Conservation (phyloP, 1,140 invertebrate genomes). For the Drosophila varians region DNA sequence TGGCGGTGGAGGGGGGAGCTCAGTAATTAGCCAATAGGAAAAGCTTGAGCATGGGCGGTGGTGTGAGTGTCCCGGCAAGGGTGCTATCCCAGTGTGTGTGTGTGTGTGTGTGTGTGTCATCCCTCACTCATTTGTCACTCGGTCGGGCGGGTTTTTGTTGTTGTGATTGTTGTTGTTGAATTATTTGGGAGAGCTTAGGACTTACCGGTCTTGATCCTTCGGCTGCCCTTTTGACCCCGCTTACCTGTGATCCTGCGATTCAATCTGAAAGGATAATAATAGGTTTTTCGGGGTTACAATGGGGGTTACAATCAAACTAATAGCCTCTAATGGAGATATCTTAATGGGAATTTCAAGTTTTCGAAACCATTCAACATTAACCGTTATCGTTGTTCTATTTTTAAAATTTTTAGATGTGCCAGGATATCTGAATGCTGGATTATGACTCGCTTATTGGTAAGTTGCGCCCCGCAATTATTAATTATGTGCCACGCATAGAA, state of each 20-base stretch:
- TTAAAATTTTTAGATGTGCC: no score
- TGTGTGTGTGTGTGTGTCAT: slow-evolving; percentile 18
- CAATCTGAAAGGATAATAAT: not conserved
- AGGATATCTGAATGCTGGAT: no score
- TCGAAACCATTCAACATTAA: no score
- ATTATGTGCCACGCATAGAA: slow-evolving; percentile 40
- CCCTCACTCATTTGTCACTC: slow-evolving; percentile 24
- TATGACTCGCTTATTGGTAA: slow-evolving; percentile 39
- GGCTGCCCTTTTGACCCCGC: not conserved
- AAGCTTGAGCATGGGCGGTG: slow-evolving; percentile 61
- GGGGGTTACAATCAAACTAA: no score
- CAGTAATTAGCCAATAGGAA: slow-evolving; percentile 80
- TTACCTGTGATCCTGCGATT: slow-evolving; percentile 1
- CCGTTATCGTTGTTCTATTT: no score
- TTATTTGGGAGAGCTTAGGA: not conserved
- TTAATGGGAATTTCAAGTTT: no score
- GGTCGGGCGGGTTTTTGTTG: not conserved
- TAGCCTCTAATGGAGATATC: no score
- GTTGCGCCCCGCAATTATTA: slow-evolving; percentile 50
- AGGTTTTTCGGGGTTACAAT: not conserved
- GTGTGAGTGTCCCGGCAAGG: slow-evolving; percentile 46
- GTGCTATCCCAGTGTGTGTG: slow-evolving; percentile 5
- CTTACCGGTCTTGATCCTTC: not conserved
- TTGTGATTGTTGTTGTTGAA: not conserved
- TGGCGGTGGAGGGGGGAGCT: slow-evolving; percentile 9